Base-by-base conservation (phyloP, 2,113 vertebrate species). In the Pithys albifrons region DNA sequence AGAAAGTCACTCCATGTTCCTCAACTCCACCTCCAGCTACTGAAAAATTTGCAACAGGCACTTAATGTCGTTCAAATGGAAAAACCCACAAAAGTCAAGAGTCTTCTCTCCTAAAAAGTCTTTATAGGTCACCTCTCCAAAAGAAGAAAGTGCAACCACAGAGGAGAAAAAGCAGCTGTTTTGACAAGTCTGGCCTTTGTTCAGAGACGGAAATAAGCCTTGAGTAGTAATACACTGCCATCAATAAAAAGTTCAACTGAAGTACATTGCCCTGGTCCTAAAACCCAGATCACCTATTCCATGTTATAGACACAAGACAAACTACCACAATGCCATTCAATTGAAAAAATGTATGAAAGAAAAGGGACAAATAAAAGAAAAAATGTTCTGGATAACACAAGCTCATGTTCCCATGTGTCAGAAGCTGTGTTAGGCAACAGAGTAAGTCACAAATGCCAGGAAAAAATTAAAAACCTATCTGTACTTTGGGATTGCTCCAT, bases 161-260 rank as follows among this genome's bases (percentile, higher is more conserved):
- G 43, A 95, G 69, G 72, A 95, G 90, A 77, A 88, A 1, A 25
- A 96, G 58, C 69, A 90, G 85, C 87, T 94, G 82, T 82, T 97
- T 66, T 72, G 81, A 58, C 80, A 89, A 92, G 67, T 74, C 79
- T 93, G 91, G 95, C 80, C 52, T 91, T 88, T 37, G 59, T 73
- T 93, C 94, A 96, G 95, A 66, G 37, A 94, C n/a, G 48, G 59
- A 85, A 86, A 89, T 51, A 88, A 92, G 57, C 71, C 70, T 45
- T 65, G 13, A 85, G 45, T 65, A 89, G 73, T 80, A 91, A 91
- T 61, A 74, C 46, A 83, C 2, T 74, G 94, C 74, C 88, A 79
- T 92, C 83, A 91, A 92, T 75, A 67, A 85, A 62, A 89, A 87
- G 85, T 62, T 93, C 76, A 93, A 14, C 52, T 23, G 3, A 84